Evolutionary conservation across 2,888 invertebrate genomes (phyloP).

Genomic region (Drosophila flavopinicola): DNA sequence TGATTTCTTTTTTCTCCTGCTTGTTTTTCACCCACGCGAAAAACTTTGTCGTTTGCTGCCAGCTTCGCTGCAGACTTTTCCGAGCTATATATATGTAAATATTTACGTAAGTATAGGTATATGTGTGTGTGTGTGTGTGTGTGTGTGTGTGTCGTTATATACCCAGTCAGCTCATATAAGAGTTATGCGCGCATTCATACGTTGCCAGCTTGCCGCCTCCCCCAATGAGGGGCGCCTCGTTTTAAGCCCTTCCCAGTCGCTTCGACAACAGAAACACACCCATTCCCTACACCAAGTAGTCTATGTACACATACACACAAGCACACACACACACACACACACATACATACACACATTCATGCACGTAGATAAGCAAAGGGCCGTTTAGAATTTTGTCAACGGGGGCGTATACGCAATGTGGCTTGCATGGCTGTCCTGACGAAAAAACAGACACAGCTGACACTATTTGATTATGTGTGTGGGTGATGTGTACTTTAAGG

Average conservation of each 20-base stretch:
- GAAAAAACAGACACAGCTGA: neutral
- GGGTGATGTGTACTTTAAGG: conserved; percentile 5
- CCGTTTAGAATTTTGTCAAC: conserved; percentile 31
- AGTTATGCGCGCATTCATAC: conserved; percentile 73
- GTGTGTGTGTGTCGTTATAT: conserved; percentile 49
- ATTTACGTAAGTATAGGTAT: conserved; percentile 17
- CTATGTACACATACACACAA: conserved; percentile 24
- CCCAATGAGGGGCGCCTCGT: conserved; percentile 40
- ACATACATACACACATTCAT: conserved; percentile 7
- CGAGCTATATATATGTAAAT: conserved; percentile 50
- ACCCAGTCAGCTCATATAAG: conserved; percentile 67
- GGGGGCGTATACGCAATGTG: conserved; percentile 54
- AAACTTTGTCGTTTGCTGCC: conserved; percentile 62
- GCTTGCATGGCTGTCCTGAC: conserved; percentile 2
- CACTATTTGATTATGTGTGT: conserved; percentile 1
- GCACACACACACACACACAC: conserved; percentile 1
- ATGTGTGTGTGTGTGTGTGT: conserved; percentile 23
- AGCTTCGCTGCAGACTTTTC: conserved; percentile 42
- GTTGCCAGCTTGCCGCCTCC: conserved; percentile 43
- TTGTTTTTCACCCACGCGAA: conserved; percentile 64
- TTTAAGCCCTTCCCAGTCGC: conserved; percentile 50
- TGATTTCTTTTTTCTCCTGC: conserved; percentile 50
- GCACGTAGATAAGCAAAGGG: conserved; percentile 28
- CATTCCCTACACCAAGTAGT: conserved; percentile 40
- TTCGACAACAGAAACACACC: conserved; percentile 22